A percentile compares a stretch with the other conserved stretches of the same genome.
These are phyloP conservation scores for Agrochola lota DNA, from an alignment of 2,888 invertebrate genomes.

Conservation along the genomic window DNA sequence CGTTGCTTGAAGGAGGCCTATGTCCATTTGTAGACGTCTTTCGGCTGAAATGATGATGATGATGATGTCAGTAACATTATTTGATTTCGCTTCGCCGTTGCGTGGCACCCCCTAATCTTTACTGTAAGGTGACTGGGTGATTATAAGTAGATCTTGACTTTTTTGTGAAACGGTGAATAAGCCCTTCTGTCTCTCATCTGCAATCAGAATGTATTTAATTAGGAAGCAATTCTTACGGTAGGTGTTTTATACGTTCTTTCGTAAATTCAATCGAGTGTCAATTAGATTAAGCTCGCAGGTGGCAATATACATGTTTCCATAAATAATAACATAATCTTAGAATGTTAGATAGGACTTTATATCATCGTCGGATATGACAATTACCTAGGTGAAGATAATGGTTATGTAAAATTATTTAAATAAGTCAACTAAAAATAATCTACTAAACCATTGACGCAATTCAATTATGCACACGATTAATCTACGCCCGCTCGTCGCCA, in stretches of 20 bases:
- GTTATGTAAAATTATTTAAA: slow-evolving; percentile 47
- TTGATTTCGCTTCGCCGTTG: neutral
- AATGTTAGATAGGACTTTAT: neutral
- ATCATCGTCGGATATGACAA: slow-evolving; percentile 11
- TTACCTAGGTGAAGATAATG: slow-evolving; percentile 1
- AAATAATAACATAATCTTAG: neutral
- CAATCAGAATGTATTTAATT: neutral
- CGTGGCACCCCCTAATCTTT: neutral
- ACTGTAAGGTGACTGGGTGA: neutral
- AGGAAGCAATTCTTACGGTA: neutral
- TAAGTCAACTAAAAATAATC: slow-evolving; percentile 41
- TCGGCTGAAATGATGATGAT: no score
- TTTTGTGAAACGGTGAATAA: neutral
- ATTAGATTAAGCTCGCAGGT: neutral
- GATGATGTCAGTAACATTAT: no score
- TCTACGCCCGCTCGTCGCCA: slow-evolving; percentile 37
- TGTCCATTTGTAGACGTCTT: no score
- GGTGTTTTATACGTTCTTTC: neutral
- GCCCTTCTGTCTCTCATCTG: no score
- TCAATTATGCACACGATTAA: slow-evolving; percentile 53
- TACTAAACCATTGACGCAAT: slow-evolving; percentile 40
- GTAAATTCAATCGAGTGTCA: neutral
- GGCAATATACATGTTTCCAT: neutral
- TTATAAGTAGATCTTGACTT: neutral
- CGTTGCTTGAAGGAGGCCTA: no score